phyloP scores from a whole-genome alignment of 2,888 invertebrate genomes.

The Monochamus alternatus region DNA sequence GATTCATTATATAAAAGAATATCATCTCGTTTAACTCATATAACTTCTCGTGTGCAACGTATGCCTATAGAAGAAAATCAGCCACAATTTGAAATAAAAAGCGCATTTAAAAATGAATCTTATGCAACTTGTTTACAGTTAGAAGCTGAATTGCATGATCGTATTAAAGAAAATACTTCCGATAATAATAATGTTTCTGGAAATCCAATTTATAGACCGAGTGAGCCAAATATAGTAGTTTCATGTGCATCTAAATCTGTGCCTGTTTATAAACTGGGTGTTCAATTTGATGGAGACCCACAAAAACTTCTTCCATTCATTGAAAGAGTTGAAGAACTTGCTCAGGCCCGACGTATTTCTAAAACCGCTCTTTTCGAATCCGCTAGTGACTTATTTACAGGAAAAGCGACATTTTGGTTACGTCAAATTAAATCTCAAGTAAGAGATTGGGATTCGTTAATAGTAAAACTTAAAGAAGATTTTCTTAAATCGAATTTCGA shows the following conservation, averaged over 20 bases:
- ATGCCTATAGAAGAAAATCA: too few relatives aligned
- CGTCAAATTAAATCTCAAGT: slow-evolving; percentile 30
- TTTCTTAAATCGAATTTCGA: slow-evolving; percentile 26
- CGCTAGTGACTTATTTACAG: slow-evolving; percentile 32
- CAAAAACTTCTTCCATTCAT: slow-evolving; percentile 34
- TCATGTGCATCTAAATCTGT: slow-evolving; percentile 4
- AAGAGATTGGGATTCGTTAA: slow-evolving; percentile 29
- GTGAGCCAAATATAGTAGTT: neutral
- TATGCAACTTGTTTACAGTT: slow-evolving; percentile 27
- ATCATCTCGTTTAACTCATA: neutral
- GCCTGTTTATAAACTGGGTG: slow-evolving; percentile 28
- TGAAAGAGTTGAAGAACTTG: slow-evolving; percentile 29
- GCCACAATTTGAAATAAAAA: neutral
- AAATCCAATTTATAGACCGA: neutral
- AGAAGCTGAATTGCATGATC: neutral
- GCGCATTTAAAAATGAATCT: slow-evolving; percentile 31
- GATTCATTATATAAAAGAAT: slow-evolving; percentile 29
- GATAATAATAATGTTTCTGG: too few relatives aligned
- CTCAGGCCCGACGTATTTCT: slow-evolving; percentile 16
- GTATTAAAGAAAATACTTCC: too few relatives aligned
- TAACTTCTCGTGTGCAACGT: too few relatives aligned
- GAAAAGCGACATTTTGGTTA: slow-evolving; percentile 29
- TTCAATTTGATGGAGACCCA: slow-evolving; percentile 34
- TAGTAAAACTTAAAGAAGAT: slow-evolving; percentile 30
- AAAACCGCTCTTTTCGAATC: slow-evolving; percentile 26